phyloP scores from a whole-genome alignment of 2,113 vertebrate species.

The Brachyhypopomus gauderio region DNA sequence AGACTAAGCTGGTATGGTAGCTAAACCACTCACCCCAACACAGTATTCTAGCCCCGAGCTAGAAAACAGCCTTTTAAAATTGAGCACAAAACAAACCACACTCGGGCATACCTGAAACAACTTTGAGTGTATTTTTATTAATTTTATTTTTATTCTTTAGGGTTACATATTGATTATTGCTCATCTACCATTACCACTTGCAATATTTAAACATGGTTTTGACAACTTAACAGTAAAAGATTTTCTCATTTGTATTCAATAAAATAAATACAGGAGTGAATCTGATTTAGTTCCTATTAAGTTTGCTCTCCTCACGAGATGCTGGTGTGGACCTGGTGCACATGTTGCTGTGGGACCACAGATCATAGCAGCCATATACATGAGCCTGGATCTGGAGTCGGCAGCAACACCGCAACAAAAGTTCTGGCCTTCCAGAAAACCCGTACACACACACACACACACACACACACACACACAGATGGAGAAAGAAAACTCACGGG shows the following conservation, averaged over 20 bases:
- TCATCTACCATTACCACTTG: conserved; percentile 95
- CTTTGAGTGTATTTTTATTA: conserved; percentile 2
- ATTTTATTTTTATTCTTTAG: conserved; percentile 77
- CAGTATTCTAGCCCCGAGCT: background rate
- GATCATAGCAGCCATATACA: conserved; percentile 47
- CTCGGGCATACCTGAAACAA: conserved; percentile 28
- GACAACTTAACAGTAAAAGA: conserved; percentile 74
- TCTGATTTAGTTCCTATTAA: conserved; percentile 70
- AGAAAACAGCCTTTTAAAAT: background rate
- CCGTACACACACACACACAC: conserved; percentile 40
- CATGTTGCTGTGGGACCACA: conserved; percentile 54
- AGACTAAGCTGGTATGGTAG: background rate
- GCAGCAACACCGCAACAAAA: conserved; percentile 62
- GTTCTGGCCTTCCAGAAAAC: conserved; percentile 48
- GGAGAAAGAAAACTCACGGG: background rate
- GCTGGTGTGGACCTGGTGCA: conserved; percentile 84
- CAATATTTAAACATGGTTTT: conserved; percentile 87
- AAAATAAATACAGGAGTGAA: conserved; percentile 79
- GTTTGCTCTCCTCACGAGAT: conserved; percentile 72
- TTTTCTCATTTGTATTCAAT: conserved; percentile 75
- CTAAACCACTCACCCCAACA: background rate
- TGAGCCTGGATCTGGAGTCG: conserved; percentile 68
- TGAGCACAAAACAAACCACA: background rate
- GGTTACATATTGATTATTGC: conserved; percentile 99
- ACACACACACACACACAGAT: conserved; percentile 23